Evolutionary conservation across 1,140 invertebrate genomes (phyloP).

Genomic region (Sycophaga agraensis): DNA sequence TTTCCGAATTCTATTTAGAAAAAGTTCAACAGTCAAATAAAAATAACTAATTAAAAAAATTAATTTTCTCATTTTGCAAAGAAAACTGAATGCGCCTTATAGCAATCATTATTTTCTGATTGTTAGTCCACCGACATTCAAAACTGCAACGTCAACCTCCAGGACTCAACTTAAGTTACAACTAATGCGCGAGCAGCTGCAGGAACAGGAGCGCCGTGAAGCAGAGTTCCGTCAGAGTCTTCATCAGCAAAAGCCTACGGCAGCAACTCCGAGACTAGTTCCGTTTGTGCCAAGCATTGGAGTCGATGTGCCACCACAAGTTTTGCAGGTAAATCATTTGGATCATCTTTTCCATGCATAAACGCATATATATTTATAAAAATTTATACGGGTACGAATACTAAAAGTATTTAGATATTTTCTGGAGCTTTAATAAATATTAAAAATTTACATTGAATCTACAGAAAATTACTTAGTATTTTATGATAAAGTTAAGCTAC

Average conservation of each 20-base stretch:
- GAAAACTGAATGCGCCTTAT: too few relatives aligned
- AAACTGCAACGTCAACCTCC: conserved; percentile 76
- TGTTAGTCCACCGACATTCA: conserved; percentile 75
- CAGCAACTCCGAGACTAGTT: conserved; percentile 57
- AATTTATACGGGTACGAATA: too few relatives aligned
- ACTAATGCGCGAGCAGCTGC: conserved; percentile 78
- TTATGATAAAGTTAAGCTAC: too few relatives aligned
- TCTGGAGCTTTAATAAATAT: too few relatives aligned
- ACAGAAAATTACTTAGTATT: too few relatives aligned
- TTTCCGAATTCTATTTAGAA: too few relatives aligned
- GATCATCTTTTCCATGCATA: background rate
- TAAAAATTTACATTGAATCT: too few relatives aligned
- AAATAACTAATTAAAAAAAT: too few relatives aligned
- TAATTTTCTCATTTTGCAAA: background rate
- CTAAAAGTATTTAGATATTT: too few relatives aligned
- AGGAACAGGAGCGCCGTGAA: conserved; percentile 70
- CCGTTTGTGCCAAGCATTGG: conserved; percentile 63
- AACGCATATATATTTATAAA: background rate
- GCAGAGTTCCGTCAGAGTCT: conserved; percentile 58
- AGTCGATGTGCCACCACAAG: conserved; percentile 77
- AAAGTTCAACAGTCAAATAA: too few relatives aligned
- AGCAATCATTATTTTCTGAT: too few relatives aligned
- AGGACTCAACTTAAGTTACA: conserved; percentile 83
- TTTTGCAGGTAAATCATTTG: conserved; percentile 70
- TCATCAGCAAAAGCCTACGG: conserved; percentile 60